phyloP scores from a whole-genome alignment of 23 tunicate genomes.

The Halocynthia aurantium region DNA sequence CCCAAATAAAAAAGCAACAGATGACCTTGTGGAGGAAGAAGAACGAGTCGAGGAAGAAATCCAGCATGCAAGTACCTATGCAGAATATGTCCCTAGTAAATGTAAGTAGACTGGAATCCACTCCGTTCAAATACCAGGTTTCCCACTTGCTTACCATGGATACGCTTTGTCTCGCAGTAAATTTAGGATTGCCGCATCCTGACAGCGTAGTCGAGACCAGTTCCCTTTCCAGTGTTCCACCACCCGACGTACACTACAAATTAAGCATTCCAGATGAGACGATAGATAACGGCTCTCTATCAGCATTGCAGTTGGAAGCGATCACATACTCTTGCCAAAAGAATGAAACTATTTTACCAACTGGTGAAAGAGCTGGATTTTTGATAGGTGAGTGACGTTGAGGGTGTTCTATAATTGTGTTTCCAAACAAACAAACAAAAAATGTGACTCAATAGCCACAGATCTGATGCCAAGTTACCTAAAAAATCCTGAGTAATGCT shows the following conservation, averaged over 20 bases:
- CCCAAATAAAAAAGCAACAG: constrained; percentile 13
- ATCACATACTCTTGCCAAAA: constrained; percentile 75
- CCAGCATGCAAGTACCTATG: constrained; percentile 55
- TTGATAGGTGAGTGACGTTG: constrained; percentile 42
- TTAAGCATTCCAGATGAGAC: constrained; percentile 49
- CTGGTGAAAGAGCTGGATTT: constrained; percentile 80
- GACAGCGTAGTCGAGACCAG: constrained; percentile 89
- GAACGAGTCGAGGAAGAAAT: constrained; percentile 53
- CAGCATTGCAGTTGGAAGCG: constrained; percentile 77
- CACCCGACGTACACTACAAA: constrained; percentile 59
- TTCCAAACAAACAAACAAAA: no score
- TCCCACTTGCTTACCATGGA: no score
- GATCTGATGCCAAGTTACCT: no score
- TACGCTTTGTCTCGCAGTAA: constrained; percentile 34
- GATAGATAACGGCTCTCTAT: constrained; percentile 42
- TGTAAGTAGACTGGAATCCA: constrained; percentile 27
- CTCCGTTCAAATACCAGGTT: no score
- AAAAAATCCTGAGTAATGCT: no score
- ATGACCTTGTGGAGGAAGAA: constrained; percentile 60
- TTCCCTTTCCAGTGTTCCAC: constrained; percentile 64
- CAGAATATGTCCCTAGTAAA: constrained; percentile 80
- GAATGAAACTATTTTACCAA: constrained; percentile 41
- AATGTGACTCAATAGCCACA: no score
- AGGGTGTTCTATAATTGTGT: not conserved
- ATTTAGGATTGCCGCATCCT: constrained; percentile 73